Evolutionary conservation across 2,113 vertebrate genomes (phyloP), one percentile per base, ranked within the genome.

Genomic region (Antechinus stuartii): DNA sequence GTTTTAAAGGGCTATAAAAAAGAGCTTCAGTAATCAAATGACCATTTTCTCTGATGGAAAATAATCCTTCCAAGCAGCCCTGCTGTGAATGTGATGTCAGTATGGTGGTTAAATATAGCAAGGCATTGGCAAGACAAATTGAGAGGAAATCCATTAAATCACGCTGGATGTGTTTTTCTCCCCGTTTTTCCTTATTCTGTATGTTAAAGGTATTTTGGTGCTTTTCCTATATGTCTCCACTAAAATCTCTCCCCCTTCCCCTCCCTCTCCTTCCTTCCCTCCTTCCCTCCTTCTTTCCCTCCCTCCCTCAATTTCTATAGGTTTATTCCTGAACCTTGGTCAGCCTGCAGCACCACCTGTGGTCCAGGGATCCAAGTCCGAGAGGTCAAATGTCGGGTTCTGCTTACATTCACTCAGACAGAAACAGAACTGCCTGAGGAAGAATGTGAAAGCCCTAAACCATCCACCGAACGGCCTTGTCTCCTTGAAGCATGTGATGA

Each of bases 341-440:
- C 99, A 0, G 96, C 99, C 0, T 99, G 99, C 98, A 99, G 99
- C 94, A 91, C 98, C 96, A 99, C 99, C 0, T 99, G 99, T 56
- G 99, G 99, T 22, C 98, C 53, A 0, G 99, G 99, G 2, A 0
- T 97, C 5, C 99, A 99, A 97, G 98, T 98, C 9, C 98, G 99
- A 0, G 98, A 98, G 0, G 98, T 99, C 89, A 99, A 98, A 97
- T 99, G 99, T 96, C 98, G 97, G 10, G 99, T 99, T 52, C 98
- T 99, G 5, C 99, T 99, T 0, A 97, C 99, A 0, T 99, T 99
- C 92, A 99, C 99, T 2, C 99, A 99, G 98, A 98, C 99, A 0
- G 99, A 99, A 95, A 98, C 99, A 0, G 99, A 99, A 52, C 99
- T 99, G 90, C 99, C 99, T 0, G 99, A 99, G 54, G 99, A 99